Percentiles rank a stretch among this genome's conserved stretches.
These are phyloP conservation scores for Watsonalla binaria DNA, from an alignment of 2,888 invertebrate species.

Conservation along the genomic window DNA sequence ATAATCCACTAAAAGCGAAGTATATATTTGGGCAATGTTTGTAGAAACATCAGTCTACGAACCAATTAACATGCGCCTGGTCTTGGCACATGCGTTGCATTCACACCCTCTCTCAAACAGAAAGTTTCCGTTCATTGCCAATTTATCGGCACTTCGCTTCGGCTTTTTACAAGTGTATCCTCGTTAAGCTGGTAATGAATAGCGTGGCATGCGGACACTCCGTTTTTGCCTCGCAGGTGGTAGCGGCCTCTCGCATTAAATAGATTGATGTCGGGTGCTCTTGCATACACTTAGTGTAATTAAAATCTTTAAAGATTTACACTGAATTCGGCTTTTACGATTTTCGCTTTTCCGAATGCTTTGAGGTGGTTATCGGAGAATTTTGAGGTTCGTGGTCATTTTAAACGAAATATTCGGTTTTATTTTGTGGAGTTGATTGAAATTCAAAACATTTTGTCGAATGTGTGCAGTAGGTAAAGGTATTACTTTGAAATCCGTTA, in stretches of 20 bases:
- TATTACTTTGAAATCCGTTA: too few species aligned
- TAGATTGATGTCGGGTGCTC: constrained; percentile 56
- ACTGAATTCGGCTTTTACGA: constrained; percentile 43
- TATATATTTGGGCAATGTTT: neutral
- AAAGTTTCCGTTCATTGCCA: constrained; percentile 33
- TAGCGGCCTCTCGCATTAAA: constrained; percentile 49
- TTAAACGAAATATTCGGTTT: constrained; percentile 11
- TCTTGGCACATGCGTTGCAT: constrained; percentile 21
- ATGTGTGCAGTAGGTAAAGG: too few species aligned
- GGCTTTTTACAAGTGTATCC: constrained; percentile 20
- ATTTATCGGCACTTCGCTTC: constrained; percentile 31
- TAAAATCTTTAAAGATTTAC: constrained; percentile 68
- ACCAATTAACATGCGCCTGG: constrained; percentile 23
- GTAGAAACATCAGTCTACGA: constrained; percentile 2
- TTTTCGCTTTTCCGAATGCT: constrained; percentile 34
- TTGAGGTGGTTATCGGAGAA: constrained; percentile 31
- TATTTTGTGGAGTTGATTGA: constrained; percentile 10
- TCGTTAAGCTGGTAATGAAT: constrained; percentile 42
- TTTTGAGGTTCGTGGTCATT: constrained; percentile 12
- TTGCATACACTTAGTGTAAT: constrained; percentile 63
- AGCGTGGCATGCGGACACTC: constrained; percentile 34
- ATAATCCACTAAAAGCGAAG: too few species aligned
- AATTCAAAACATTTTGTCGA: neutral
- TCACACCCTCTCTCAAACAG: constrained; percentile 21
- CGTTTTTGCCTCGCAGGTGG: constrained; percentile 21